A percentile compares a stretch with the other conserved stretches of the same genome.
Evolutionary conservation across 2,797 vertebrate species (phyloP).

Genomic region (Spatula clypeata): DNA sequence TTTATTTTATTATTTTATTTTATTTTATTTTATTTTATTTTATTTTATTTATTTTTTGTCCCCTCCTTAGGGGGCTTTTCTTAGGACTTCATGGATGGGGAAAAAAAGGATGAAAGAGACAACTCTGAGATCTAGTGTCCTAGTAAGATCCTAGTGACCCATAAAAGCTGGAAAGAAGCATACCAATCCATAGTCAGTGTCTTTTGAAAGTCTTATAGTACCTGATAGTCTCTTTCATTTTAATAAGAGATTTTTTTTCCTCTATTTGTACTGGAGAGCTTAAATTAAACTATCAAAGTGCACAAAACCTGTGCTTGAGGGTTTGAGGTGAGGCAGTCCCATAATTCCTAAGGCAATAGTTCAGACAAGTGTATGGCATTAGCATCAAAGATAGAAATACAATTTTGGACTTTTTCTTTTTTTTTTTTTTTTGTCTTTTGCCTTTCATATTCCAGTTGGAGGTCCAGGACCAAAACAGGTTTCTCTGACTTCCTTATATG

Average conservation of each 20-base stretch:
- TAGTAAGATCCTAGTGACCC: not conserved
- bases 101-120: not conserved
- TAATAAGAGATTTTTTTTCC: not conserved
- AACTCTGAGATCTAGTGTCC: not conserved
- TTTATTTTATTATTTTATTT: no score
- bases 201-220: not conserved
- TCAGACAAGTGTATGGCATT: not conserved
- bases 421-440: not conserved
- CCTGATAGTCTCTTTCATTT: not conserved
- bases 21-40: no score
- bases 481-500: not conserved
- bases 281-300: not conserved
- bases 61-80: not conserved
- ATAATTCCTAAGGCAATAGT: not conserved
- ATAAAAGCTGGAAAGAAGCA: not conserved
- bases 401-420: fast-evolving
- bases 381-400: not conserved
- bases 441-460: not conserved
- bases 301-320: not conserved
- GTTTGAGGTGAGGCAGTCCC: not conserved
- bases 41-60: not conserved
- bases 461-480: not conserved
- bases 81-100: not conserved
- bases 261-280: not conserved
- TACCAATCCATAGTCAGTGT: fast-evolving